Base-by-base conservation (phyloP, 2,888 invertebrate species). In the Apocheima hispidaria region DNA sequence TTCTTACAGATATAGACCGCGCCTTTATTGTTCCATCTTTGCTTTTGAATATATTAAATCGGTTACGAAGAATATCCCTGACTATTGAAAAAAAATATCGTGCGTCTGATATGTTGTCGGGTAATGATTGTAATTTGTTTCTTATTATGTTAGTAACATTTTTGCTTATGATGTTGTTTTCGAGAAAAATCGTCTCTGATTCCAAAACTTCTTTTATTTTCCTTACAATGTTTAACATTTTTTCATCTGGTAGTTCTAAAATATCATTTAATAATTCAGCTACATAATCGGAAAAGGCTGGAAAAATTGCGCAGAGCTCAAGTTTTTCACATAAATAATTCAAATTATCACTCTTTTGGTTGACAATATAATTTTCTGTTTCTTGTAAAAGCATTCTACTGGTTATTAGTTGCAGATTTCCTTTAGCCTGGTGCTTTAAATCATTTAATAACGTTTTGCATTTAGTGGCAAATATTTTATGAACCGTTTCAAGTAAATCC, bases 221-320 rank as follows among this genome's bases (percentile, higher is more conserved):
- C 0, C 60, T 46, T 1, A 76, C 2, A n/a, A 77, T 35, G 6
- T 33, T 12, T 2, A n/a, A 10, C 2, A 83, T 51, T 63, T 75
- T 74, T 0, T 33, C 7, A 9, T 78, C 70, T 2, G 74, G 43
- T 7, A 83, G 59, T 21, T 68, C 70, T n/a, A 79, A 16, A 33
- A 81, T 38, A 49, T 74, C 78, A 7, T 51, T 69, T 5, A 80
- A 23, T 0, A 82, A 59, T 44, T 77, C 74, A 0, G 70, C 71
- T 7, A 74, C 38, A 33, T 75, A 72, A 66, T 82, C 82, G 2
- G 72, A 72, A 26, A 78, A 78, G 2, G 73, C 74, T 5, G 83
- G 82, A 43, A 69, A 81, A 1, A 64, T 50, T 60, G 76, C 73
- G 44, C 84, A 86, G 33, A 82, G 60, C 0, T 66, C 12, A 1